Conservation (phyloP, 2,888 invertebrate genomes). For the Melikaiella ostensackeni region DNA sequence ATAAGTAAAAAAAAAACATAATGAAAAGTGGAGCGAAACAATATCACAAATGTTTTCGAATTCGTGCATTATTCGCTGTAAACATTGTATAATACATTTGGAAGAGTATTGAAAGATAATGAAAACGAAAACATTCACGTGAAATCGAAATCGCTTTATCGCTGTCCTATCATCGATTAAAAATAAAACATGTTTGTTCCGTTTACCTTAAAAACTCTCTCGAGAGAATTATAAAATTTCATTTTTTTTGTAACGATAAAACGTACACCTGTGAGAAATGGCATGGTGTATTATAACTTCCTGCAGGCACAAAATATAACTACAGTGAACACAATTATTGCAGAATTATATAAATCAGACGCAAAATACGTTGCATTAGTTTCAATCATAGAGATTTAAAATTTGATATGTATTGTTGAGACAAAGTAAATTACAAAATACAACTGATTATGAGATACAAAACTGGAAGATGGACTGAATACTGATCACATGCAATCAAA, state of each 20-base stretch:
- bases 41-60: conserved; percentile 17
- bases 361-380: not conserved
- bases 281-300: conserved; percentile 12
- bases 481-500: not conserved
- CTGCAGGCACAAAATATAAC: not conserved
- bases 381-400: not conserved
- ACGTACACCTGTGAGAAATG: conserved; percentile 30
- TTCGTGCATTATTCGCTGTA: conserved; percentile 7
- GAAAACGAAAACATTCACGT: not conserved
- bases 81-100: conserved; percentile 29
- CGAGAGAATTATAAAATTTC: not conserved
- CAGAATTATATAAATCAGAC: conserved; percentile 23
- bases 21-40: not conserved
- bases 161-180: not conserved
- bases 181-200: not conserved
- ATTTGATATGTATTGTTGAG: not conserved
- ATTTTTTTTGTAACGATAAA: not conserved
- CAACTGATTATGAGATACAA: not conserved
- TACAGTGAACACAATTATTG: not conserved
- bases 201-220: not conserved
- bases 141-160: not conserved
- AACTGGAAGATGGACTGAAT: not conserved
- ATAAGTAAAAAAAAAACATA: conserved; percentile 18
- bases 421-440: not conserved
- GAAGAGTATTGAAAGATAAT: conserved; percentile 34